phyloP scores from a whole-genome alignment of 2,113 vertebrate species.

The Dolichotis patagonum region DNA sequence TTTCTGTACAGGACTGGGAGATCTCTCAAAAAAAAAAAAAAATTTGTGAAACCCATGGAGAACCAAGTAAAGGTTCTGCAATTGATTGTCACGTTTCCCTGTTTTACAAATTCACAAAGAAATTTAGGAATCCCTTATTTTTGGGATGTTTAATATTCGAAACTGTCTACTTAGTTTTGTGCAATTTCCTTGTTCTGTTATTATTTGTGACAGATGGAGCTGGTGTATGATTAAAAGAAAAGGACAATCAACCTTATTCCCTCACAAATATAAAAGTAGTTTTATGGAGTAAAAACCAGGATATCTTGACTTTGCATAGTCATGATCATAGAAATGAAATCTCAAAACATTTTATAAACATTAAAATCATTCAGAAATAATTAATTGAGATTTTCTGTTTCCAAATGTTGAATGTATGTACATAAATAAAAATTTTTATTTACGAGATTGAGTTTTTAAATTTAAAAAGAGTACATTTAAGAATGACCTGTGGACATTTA shows the following conservation, averaged over 20 bases:
- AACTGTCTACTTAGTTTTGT: background rate
- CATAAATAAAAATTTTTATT: background rate
- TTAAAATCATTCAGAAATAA: constrained; percentile 7
- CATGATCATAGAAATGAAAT: background rate
- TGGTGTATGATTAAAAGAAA: background rate
- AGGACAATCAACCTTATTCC: background rate
- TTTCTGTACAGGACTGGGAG: background rate
- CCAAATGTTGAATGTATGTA: background rate
- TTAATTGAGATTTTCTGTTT: background rate
- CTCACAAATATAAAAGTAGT: background rate
- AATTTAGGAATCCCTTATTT: background rate
- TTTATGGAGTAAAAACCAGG: background rate
- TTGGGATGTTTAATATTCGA: constrained; percentile 27
- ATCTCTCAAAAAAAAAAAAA: constrained; percentile 59
- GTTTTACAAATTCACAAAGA: constrained; percentile 18
- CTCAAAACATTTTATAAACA: background rate
- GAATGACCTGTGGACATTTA: background rate
- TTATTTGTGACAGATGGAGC: constrained; percentile 43
- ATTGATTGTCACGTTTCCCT: constrained; percentile 49
- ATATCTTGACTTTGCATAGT: background rate
- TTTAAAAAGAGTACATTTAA: background rate
- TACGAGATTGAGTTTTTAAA: background rate
- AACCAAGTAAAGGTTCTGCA: constrained; percentile 4
- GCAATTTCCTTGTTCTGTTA: background rate
- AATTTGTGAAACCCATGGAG: constrained; percentile 51